Conservation (phyloP, 2,888 invertebrate species). For the Napeogenes inachia region DNA sequence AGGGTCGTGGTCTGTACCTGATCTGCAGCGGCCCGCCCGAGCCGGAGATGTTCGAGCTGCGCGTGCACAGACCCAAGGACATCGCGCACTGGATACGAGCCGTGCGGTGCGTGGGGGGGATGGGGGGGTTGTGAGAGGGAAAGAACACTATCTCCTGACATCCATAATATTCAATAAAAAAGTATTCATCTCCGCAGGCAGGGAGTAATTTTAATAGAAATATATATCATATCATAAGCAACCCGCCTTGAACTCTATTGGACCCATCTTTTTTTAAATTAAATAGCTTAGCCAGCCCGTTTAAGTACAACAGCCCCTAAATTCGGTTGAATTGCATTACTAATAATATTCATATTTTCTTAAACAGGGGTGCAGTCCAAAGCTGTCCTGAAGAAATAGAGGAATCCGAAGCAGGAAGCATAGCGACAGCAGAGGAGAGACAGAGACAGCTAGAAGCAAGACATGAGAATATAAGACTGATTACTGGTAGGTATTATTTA, state of each 20-base stretch:
- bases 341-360: neutral
- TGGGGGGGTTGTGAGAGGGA: too few relatives aligned
- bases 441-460: conserved; percentile 86
- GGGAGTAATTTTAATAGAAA: too few relatives aligned
- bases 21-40: conserved; percentile 94
- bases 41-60: conserved; percentile 97
- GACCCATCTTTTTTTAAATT: too few relatives aligned
- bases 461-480: conserved; percentile 86
- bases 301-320: too few relatives aligned
- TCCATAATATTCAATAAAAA: too few relatives aligned
- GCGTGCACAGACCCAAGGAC: conserved; percentile 92
- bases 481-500: conserved; percentile 79
- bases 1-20: conserved; percentile 93
- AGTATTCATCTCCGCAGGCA: too few relatives aligned
- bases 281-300: too few relatives aligned
- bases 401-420: conserved; percentile 79
- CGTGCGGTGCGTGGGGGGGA: conserved; percentile 76
- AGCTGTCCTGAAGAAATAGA: conserved; percentile 88
- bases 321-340: neutral
- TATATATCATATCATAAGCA: too few relatives aligned
- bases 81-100: conserved; percentile 93
- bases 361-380: conserved; percentile 83
- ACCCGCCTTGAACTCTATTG: too few relatives aligned
- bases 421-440: conserved; percentile 85
- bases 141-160: too few relatives aligned